Base-by-base conservation (phyloP, 2,888 invertebrate species). In the Ormyrus rosae region DNA sequence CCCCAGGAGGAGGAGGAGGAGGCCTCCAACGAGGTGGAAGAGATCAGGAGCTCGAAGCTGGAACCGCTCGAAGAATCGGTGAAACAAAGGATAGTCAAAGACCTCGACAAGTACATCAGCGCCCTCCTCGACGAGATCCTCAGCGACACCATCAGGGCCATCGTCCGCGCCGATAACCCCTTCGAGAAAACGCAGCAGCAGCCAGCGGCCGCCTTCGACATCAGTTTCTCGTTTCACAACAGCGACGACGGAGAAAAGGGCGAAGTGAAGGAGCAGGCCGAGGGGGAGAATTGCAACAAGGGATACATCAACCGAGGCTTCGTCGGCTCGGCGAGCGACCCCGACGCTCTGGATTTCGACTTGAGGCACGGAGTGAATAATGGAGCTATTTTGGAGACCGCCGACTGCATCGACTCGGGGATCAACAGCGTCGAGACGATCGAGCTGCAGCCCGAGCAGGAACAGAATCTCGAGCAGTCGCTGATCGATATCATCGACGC, bases 381-480 rank as follows among this genome's bases (percentile, higher is more conserved):
- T 5, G 73, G 72, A 6, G 83, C 82, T 0, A 73, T 82, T 5
- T 53, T 87, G 8, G 89, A 89, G 56, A 86, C 87, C 56, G 72
- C 85, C 34, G 90, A 90, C 74, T 89, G 87, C 77, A 85, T 86
- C 3, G 90, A 90, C 81, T 91, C 90, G 9, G 90, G 90, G 4
- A 90, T 91, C 79, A 90, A 91, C 58, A 90, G 90, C 80, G 90
- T 91, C 4, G 90, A 90, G 79, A 90, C 90, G n/a, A 86, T 90
- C 8, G 90, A 90, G 78, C 86, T 90, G 74, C 89, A 89, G 75
- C 84, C 85, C 8, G 89, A 88, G 45, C 86, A 88, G 67, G 89
- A 89, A 72, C 88, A 86, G 0, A 90, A 89, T 75, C 84, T 90
- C 10, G 90, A 91, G 76, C 87, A 90, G 78, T 90, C 90, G 34